These are phyloP conservation scores for Syndactyla subalaris DNA, from an alignment of 2,797 vertebrate species.

Conservation along the genomic window DNA sequence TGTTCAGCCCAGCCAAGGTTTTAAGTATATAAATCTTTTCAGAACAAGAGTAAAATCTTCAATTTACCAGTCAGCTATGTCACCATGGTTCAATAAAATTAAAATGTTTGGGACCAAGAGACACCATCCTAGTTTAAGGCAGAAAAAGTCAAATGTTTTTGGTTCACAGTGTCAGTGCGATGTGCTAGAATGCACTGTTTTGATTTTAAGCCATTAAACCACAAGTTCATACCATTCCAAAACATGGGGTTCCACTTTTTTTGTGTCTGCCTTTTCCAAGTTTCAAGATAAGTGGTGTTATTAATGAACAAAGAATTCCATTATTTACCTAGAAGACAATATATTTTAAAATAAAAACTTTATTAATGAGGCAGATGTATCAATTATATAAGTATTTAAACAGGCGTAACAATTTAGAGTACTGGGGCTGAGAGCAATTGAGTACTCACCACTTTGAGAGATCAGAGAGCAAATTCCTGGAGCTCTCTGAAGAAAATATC, in stretches of 20 bases:
- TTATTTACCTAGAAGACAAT: neutral
- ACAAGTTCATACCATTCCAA: neutral
- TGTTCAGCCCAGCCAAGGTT: neutral
- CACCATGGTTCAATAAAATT: neutral
- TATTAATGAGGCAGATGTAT: neutral
- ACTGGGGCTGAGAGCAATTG: neutral
- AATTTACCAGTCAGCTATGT: neutral
- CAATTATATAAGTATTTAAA: neutral
- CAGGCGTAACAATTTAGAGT: neutral
- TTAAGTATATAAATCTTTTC: neutral
- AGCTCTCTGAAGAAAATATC: neutral
- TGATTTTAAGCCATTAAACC: neutral
- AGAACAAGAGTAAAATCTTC: neutral
- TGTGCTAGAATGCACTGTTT: neutral
- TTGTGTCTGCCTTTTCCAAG: neutral
- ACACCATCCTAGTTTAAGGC: neutral
- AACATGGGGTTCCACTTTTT: neutral
- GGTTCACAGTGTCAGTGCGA: neutral
- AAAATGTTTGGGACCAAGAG: neutral
- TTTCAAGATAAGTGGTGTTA: neutral
- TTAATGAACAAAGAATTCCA: neutral
- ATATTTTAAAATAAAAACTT: neutral
- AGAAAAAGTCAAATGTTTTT: neutral
- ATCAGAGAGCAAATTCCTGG: neutral
- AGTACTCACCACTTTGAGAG: neutral